Evolutionary conservation across 2,888 invertebrate genomes (phyloP), one percentile per base, ranked within the genome.

Genomic region (Hypolimnas misippus): DNA sequence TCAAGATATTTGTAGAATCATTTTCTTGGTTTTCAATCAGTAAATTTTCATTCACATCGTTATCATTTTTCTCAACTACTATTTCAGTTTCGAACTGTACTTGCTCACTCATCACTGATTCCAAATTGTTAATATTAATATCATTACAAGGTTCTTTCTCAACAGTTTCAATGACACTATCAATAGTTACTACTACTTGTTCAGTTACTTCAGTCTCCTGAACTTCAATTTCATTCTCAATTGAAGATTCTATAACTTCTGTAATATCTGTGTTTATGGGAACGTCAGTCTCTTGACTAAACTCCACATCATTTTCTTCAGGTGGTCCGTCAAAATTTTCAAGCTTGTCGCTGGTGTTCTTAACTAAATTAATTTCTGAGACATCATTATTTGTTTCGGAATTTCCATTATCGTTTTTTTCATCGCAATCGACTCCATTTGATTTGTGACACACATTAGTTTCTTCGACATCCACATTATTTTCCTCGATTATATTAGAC

Each of bases 1-100:
- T 84, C 16, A 91, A 76, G 64, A 89, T 79, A 68, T 82, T 82
- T 42, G 67, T 64, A 54, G 66, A 57, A 46, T 68, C 76, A 65
- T 71, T 71, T 62, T 73, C 67, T 56, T 63, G 46, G 51, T 62
- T 61, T 49, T 67, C 57, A 63, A 66, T 70, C 57, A 62, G 56
- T 51, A 77, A 73, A 68, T 74, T 74, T 52, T 78, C 78, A 66
- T 72, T 75, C 6, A 73, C 59, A 59, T 83, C 84, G 77, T 73
- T 77, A 66, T 79, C 81, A 81, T 83, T 83, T 51, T 83, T 77
- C 75, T 91, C 91, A 65, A 91, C 79, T 44, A 90, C 70, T 68
- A 91, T 79, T 79, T 91, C 90, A 52, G 91, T 92, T 72, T 89
- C 81, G 77, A 90, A 89, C 63, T 71, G 68, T 19, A 71, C 67